Evolutionary conservation across 2,113 vertebrate genomes (phyloP).

Genomic region (Notarius quadriscutis): DNA sequence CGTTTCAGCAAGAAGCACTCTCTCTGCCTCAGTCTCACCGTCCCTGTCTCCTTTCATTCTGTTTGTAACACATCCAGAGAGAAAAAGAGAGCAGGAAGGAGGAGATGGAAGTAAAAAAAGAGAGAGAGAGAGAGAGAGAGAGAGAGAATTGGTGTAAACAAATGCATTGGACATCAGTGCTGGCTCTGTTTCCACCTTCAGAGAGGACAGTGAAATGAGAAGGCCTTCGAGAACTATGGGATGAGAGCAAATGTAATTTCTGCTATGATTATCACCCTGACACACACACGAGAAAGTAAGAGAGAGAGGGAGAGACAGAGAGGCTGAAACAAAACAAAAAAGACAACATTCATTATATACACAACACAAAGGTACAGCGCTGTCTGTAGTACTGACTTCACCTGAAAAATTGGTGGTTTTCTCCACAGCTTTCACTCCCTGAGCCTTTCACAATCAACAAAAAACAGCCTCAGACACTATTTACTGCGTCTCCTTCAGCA

Average conservation of each 20-base stretch:
- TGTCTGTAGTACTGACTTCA: neutral
- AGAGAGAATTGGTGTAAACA: slow-evolving; percentile 24
- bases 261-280: slow-evolving; percentile 19
- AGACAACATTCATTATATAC: neutral
- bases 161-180: neutral
- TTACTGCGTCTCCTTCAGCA: slow-evolving; percentile 8
- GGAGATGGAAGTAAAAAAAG: too few relatives aligned
- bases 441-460: slow-evolving; percentile 20
- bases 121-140: neutral
- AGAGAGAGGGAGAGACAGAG: neutral
- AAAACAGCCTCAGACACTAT: slow-evolving; percentile 5
- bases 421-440: neutral
- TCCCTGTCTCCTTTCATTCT: slow-evolving; percentile 38
- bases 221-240: slow-evolving; percentile 26
- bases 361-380: slow-evolving; percentile 19
- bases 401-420: slow-evolving; percentile 17
- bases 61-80: slow-evolving; percentile 8
- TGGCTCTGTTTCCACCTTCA: slow-evolving; percentile 17
- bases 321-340: slow-evolving; percentile 9
- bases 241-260: slow-evolving; percentile 27
- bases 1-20: neutral
- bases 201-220: slow-evolving; percentile 16
- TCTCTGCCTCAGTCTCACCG: neutral
- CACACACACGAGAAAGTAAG: neutral
- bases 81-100: neutral